A percentile compares a stretch with the other conserved stretches of the same genome.
phyloP scores from a whole-genome alignment of 2,113 vertebrate species.

The Girardinichthys multiradiatus region DNA sequence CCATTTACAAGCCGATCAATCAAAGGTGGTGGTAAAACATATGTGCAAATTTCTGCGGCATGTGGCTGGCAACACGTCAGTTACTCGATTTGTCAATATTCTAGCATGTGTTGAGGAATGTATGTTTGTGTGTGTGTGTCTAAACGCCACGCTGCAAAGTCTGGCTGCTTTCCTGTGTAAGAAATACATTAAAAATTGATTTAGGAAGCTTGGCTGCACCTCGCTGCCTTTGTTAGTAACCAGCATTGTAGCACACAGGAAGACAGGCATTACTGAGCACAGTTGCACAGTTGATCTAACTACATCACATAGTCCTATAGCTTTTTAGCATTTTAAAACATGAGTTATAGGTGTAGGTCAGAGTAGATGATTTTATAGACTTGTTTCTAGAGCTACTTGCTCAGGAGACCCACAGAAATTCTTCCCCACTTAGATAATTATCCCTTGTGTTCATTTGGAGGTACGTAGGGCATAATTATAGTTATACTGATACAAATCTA shows the following conservation, averaged over 20 bases:
- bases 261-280: background rate
- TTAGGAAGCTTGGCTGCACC: slow-evolving; percentile 43
- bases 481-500: slow-evolving; percentile 35
- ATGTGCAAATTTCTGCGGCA: slow-evolving; percentile 37
- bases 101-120: slow-evolving; percentile 13
- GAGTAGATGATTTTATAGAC: background rate
- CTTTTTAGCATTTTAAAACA: background rate
- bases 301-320: slow-evolving; percentile 1
- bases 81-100: slow-evolving; percentile 35
- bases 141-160: slow-evolving; percentile 30
- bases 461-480: slow-evolving; percentile 29
- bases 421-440: slow-evolving; percentile 8
- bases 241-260: slow-evolving; percentile 6
- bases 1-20: background rate
- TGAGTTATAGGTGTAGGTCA: background rate
- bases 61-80: slow-evolving; percentile 43
- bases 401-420: background rate
- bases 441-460: slow-evolving; percentile 1
- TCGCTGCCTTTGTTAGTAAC: slow-evolving; percentile 50
- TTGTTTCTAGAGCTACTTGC: background rate
- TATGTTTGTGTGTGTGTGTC: slow-evolving; percentile 22
- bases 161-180: slow-evolving; percentile 39
- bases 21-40: slow-evolving; percentile 8
- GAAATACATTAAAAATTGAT: slow-evolving; percentile 68
- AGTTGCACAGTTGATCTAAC: background rate